These are phyloP conservation scores for Ceriagrion tenellum DNA, from an alignment of 2,888 invertebrate genomes.

Conservation along the genomic window DNA sequence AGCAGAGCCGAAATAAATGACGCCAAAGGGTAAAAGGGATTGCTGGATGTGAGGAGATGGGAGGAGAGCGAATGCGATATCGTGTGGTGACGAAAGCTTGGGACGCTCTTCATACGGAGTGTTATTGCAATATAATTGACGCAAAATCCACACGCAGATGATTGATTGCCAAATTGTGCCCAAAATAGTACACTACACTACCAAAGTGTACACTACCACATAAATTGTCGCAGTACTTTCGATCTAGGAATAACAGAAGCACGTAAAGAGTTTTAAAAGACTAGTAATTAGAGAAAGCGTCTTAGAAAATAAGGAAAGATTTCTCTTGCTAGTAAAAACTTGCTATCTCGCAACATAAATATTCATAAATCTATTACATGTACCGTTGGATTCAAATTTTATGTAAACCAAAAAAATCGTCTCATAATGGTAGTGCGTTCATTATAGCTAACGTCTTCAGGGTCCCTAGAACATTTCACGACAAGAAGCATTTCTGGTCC, in stretches of 20 bases:
- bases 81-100: not conserved
- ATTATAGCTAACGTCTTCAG: not conserved
- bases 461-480: not conserved
- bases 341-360: too few species aligned
- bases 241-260: too few species aligned
- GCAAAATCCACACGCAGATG: not conserved
- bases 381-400: too few species aligned
- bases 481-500: not conserved
- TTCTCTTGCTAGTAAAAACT: too few species aligned
- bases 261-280: too few species aligned
- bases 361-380: too few species aligned
- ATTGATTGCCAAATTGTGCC: too few species aligned
- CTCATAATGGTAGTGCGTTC: not conserved
- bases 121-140: not conserved
- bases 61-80: not conserved
- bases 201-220: too few species aligned
- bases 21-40: constrained; percentile 49
- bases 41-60: not conserved
- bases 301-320: too few species aligned
- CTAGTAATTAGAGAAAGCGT: too few species aligned
- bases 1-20: constrained; percentile 61
- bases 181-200: too few species aligned
- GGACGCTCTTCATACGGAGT: not conserved
- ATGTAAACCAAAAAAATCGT: not conserved
- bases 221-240: too few species aligned